Base-by-base conservation (phyloP, 1,140 invertebrate genomes). In the Ridgeia piscesae region DNA sequence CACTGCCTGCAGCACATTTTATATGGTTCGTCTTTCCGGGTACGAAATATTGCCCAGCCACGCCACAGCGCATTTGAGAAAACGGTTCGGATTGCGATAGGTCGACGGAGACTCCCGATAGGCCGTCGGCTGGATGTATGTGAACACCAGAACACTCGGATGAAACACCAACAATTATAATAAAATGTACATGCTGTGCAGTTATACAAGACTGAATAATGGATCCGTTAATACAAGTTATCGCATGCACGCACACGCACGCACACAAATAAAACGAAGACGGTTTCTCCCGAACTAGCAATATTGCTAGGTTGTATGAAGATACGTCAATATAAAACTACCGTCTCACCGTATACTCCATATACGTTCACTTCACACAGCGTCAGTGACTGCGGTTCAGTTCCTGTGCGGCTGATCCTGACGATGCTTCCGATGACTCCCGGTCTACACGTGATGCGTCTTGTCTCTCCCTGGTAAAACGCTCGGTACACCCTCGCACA, bases 331-430 rank as follows among this genome's bases (percentile, higher is more conserved):
- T 42, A 31, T 21, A 77, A 77, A 77, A 77, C 27, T 77, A 77
- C 58, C 58, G 2, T 77, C 58, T 77, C 27, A 77, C 58, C 58
- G 58, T 77, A 31, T 77, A 21, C 27, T 77, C 58, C 58, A 77
- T 77, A 91, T 11, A 91, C 91, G 31, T 91, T 58, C 33, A 91
- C 91, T 35, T 91, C 91, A 35, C 91, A 91, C 91, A 91, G 27
- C 33, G 31, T 42, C 6, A 91, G 91, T 11, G n/a, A n/a, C 14
- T 91, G 35, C 8, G 58, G 58, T 34, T 35, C 42, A 58, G 91
- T 48, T 33, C 91, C 91, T 9, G 31, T 58, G n/a, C 17, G n/a
- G 31, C 58, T 91, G 91, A 91, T 91, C n/a, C 35, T 91, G 35
- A 91, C 34, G 58, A 48, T 42, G 14, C 91, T 42, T 33, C 91